These are phyloP conservation scores for Rhipidura dahli DNA, from an alignment of 2,113 vertebrate species.

Conservation along the genomic window DNA sequence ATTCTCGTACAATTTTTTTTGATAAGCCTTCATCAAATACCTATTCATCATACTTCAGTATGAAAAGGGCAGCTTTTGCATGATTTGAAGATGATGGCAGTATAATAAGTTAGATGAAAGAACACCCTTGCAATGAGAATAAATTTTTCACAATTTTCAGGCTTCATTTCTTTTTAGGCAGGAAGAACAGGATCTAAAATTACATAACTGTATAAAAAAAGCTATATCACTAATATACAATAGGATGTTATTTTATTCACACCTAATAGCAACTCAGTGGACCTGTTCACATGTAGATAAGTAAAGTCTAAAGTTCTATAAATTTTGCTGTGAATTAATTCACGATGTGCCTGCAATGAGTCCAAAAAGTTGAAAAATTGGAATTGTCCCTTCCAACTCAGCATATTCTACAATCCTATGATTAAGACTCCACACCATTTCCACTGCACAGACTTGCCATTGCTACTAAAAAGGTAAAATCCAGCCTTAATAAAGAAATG, in stretches of 20 bases:
- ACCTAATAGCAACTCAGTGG: background rate
- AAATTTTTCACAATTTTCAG: background rate
- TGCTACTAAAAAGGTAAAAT: background rate
- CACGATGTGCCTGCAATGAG: background rate
- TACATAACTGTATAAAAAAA: background rate
- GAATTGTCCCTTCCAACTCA: background rate
- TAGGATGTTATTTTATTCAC: background rate
- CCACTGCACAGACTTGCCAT: background rate
- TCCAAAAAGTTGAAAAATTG: background rate
- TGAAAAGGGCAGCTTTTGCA: background rate
- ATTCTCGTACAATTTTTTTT: background rate
- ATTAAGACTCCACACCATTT: background rate
- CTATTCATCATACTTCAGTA: background rate
- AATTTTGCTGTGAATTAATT: background rate
- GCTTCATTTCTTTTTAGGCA: background rate
- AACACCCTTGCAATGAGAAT: background rate
- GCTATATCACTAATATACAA: background rate
- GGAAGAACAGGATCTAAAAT: background rate
- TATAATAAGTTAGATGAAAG: background rate
- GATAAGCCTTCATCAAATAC: background rate
- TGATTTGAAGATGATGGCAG: background rate
- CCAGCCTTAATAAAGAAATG: background rate
- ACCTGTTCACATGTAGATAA: background rate
- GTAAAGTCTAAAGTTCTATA: background rate
- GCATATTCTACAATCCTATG: background rate